phyloP scores from a whole-genome alignment of 2,797 vertebrate species.

The Vespertilio murinus region DNA sequence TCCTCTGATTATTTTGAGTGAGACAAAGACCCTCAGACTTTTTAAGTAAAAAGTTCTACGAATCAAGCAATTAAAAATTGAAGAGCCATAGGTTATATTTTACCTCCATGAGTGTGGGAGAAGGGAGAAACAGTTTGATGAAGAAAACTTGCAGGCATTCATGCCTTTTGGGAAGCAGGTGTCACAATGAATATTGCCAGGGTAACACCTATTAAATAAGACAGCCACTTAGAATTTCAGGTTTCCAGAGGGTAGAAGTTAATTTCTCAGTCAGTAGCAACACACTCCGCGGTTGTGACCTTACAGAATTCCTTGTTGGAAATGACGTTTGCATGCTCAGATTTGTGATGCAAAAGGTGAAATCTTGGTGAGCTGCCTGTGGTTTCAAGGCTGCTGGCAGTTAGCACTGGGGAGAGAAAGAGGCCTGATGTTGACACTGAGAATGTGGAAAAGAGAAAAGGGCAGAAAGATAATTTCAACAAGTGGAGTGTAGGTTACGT shows the following conservation, averaged over 20 bases:
- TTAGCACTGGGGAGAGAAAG: neutral
- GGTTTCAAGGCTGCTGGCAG: neutral
- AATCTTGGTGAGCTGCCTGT: neutral
- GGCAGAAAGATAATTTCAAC: neutral
- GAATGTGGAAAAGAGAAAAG: neutral
- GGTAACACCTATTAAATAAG: constrained; percentile 3
- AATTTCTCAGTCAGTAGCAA: constrained; percentile 8
- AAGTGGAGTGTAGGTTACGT: too few relatives aligned
- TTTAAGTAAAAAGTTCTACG: neutral
- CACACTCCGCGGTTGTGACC: neutral
- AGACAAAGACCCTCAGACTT: constrained; percentile 7
- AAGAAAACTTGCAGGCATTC: neutral
- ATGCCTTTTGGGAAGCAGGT: neutral
- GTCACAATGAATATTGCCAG: neutral
- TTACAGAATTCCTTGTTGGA: neutral
- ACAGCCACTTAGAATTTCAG: constrained; percentile 9
- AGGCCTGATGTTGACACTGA: neutral
- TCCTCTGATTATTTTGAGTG: neutral
- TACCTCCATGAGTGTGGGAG: neutral
- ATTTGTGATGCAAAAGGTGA: neutral
- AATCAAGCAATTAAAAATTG: constrained; percentile 11
- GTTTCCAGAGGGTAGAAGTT: constrained; percentile 32
- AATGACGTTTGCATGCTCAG: neutral
- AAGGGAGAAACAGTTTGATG: neutral
- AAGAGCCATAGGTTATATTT: neutral